Base-by-base conservation (phyloP, 2,888 invertebrate species). In the Formica aserva region DNA sequence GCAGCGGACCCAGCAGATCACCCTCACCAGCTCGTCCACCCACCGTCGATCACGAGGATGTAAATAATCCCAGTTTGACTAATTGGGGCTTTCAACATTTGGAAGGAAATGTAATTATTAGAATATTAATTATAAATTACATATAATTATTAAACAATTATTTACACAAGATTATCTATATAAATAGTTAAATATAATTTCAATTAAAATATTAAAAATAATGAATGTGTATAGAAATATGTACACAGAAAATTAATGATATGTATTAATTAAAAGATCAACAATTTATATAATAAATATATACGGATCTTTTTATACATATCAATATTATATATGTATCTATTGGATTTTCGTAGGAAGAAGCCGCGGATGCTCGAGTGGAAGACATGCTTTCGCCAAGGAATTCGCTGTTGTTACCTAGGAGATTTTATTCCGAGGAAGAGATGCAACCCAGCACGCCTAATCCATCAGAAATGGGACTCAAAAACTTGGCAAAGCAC, bases 401-500 rank as follows among this genome's bases (percentile, higher is more conserved):
- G 38, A 96, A 96, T 89, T 96, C 96, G 4, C 95, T 96, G 83
- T 95, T 96, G 72, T 95, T 95, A 26, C 96, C 96, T 1, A 95
- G 96, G 86, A 93, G 96, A 84, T 96, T 96, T 85, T 96, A 96
- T 84, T 90, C 92, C 0, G 90, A 92, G 4, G 92, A 94, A 69
- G 94, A 93, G 65, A 90, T 90, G 9, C 94, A 94, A 91, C 85
- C 94, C 83, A 94, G 93, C 74, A 90, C 94, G 6, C 91, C 92
- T 3, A 92, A 88, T 55, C 88, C 91, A 1, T 91, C 94, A 76
- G 97, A 97, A 82, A 96, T 96, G 93, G 96, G 96, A 15, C 92
- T 96, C 62, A 96, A 96, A 90, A 96, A 96, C 86, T 94, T 97
- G 26, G 95, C 96, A 63, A 96, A 97, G 80, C 96, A 96, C 74